Conservation (phyloP, 2,113 vertebrate species). For the Zingel zingel region DNA sequence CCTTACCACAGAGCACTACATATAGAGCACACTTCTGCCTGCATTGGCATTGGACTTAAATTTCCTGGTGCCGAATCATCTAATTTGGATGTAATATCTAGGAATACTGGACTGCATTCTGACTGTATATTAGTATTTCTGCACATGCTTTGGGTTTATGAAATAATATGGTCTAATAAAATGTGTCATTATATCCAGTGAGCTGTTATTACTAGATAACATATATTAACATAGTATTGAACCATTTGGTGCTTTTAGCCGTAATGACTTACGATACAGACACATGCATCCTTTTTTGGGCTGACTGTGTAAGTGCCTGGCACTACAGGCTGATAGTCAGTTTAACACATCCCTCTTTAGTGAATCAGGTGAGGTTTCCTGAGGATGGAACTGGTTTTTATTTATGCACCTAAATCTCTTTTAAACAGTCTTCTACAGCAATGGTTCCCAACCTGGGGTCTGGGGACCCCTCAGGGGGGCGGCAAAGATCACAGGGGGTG, state of each 20-base stretch:
- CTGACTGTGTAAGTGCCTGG: not conserved
- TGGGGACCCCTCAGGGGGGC: no score
- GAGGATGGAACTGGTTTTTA: conserved; percentile 3
- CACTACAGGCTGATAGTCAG: not conserved
- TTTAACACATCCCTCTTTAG: conserved; percentile 26
- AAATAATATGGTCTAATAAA: conserved; percentile 27
- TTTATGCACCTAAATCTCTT: not conserved
- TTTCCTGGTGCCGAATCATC: not conserved
- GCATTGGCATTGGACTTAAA: not conserved
- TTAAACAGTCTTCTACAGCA: not conserved
- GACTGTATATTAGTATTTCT: conserved; percentile 19
- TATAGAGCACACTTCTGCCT: not conserved
- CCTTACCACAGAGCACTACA: not conserved
- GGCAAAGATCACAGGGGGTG: no score
- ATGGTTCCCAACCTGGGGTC: no score
- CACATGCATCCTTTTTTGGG: conserved; percentile 32
- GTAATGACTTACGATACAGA: conserved; percentile 39
- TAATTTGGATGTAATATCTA: not conserved
- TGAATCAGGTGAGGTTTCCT: not conserved
- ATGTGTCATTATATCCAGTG: conserved; percentile 24
- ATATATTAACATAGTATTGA: conserved; percentile 31
- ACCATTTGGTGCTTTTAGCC: conserved; percentile 40
- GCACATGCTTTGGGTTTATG: conserved; percentile 13
- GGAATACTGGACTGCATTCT: not conserved
- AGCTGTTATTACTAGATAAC: conserved; percentile 37